Conservation (phyloP, 2,888 invertebrate species). For the Hyalella azteca region DNA sequence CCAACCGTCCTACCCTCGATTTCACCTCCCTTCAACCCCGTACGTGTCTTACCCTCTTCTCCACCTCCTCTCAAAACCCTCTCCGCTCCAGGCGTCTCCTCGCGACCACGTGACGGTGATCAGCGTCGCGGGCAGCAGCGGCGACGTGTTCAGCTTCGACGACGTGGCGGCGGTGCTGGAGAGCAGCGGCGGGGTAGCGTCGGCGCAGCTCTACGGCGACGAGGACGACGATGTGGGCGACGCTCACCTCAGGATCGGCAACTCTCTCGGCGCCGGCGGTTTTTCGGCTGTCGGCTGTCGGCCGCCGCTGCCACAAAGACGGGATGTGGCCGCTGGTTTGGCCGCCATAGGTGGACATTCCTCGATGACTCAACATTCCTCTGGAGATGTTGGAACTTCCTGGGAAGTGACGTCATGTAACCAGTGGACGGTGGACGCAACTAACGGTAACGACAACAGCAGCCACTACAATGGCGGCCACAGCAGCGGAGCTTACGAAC, state of each 20-base stretch:
- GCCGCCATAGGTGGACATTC: no score
- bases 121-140: conserved; percentile 47
- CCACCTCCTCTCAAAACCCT: not conserved
- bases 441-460: not conserved
- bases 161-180: conserved; percentile 50
- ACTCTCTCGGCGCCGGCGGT: conserved; percentile 51
- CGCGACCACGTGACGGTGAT: conserved; percentile 56
- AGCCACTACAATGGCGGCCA: conserved; percentile 3
- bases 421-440: not conserved
- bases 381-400: conserved; percentile 31
- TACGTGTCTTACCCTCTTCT: not conserved
- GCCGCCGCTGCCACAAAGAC: not conserved
- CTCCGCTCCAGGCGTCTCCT: conserved; percentile 30
- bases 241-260: conserved; percentile 48
- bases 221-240: conserved; percentile 39
- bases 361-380: not conserved
- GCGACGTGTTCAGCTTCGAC: conserved; percentile 54
- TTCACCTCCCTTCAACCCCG: no score
- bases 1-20: no score
- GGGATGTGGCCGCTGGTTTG: not conserved
- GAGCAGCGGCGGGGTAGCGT: conserved; percentile 50
- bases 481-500: conserved; percentile 47
- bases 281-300: conserved; percentile 24
- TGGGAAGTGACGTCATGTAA: conserved; percentile 17
- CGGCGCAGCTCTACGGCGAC: conserved; percentile 48